Conservation (phyloP, 2,113 vertebrate genomes). For the Sander vitreus region DNA sequence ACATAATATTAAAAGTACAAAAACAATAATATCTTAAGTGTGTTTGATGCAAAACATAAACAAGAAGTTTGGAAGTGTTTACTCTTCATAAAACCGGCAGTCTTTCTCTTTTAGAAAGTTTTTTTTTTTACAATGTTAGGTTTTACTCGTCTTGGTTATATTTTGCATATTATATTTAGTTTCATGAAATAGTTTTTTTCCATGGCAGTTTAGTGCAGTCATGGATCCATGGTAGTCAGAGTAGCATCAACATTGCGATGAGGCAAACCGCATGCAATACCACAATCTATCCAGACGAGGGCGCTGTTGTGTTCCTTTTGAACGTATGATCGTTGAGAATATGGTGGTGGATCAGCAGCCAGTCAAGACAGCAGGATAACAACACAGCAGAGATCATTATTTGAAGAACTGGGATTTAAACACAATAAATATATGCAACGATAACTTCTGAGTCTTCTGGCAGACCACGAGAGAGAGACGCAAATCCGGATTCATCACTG, state of each 20-base stretch:
- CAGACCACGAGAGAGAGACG: background rate
- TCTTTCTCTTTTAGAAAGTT: background rate
- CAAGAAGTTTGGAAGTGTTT: background rate
- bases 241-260: background rate
- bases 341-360: conserved; percentile 67
- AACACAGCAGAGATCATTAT: conserved; percentile 45
- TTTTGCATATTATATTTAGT: background rate
- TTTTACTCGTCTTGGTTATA: background rate
- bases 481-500: background rate
- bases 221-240: background rate
- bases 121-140: background rate
- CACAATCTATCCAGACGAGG: conserved; percentile 14
- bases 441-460: background rate
- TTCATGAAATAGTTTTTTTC: background rate
- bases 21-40: background rate
- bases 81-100: background rate
- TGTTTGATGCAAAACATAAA: background rate
- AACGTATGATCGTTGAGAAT: conserved; percentile 39
- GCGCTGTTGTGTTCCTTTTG: background rate
- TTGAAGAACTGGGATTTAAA: background rate
- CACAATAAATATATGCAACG: background rate
- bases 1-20: background rate
- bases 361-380: conserved; percentile 56
- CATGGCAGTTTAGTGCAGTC: background rate
- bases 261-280: background rate